Base-by-base conservation (phyloP, 2,888 invertebrate genomes). In the Melolontha melolontha region DNA sequence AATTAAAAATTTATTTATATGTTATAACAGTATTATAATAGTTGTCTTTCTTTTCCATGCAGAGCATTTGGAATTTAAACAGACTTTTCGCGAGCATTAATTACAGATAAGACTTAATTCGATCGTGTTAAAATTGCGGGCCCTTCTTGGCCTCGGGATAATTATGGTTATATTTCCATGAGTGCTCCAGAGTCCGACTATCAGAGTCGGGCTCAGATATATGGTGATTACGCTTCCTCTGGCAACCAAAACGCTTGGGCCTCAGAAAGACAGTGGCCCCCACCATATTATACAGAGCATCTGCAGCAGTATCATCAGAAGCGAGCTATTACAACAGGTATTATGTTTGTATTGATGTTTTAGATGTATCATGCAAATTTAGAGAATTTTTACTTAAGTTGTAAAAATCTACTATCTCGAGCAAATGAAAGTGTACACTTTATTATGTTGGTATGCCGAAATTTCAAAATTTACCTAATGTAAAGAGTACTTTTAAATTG, bases 151-250 rank as follows among this genome's bases (percentile, higher is more conserved):
- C 83, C 84, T 83, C 83, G 82, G 76, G 87, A 88, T 78, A 85
- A 84, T 57, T 86, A 87, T 83, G 88, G 88, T 2, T 88, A 88
- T 72, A 85, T 86, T 76, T 86, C 87, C 72, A 87, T 87, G 87
- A 83, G 73, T 79, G 69, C 65, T 5, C 62, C 71, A n/a, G 68
- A 72, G 42, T 62, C 68, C 16, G 69, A 52, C 39, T 70, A 67
- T 49, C 69, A 68, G 41, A 34, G 52, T 47, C 54, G 70, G 16
- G n/a, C 29, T 44, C 64, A 67, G 40, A 8, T 44, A 10, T 67
- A 55, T 50, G 51, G 39, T 10, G 64, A 67, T 41, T 70, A 54
- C 41, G 50, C 54, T 14, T 29, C 29, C 50, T 66, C 69, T 27
- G 47, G 67, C 47, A 42, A 29, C 44, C 54, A 42, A 55, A 49